Conservation (phyloP, 2,888 invertebrate genomes). For the Lysandra bellargus region DNA sequence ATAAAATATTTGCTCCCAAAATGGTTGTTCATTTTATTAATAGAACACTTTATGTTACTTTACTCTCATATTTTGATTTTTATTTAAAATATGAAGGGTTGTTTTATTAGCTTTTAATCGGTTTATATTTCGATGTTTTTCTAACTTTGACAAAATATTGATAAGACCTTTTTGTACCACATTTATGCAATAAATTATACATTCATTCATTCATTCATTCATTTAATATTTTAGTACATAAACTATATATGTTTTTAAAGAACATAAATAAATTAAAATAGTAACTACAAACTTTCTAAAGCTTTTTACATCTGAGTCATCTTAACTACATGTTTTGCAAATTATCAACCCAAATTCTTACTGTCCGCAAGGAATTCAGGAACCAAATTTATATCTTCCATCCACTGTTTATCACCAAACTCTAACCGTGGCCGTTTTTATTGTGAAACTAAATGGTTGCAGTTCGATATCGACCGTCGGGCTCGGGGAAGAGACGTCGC, state of each 20-base stretch:
- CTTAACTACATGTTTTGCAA: neutral
- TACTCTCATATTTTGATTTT: neutral
- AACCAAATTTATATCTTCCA: neutral
- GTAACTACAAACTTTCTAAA: neutral
- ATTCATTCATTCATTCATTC: no score
- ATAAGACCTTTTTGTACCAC: no score
- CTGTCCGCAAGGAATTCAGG: constrained; percentile 1
- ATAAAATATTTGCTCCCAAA: constrained; percentile 6
- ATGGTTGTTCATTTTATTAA: neutral
- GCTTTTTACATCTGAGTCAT: neutral
- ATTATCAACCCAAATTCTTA: neutral
- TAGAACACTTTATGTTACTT: neutral
- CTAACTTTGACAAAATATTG: neutral
- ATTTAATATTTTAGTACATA: no score
- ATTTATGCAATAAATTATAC: no score
- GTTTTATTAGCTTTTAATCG: no score
- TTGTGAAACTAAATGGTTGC: constrained; percentile 70
- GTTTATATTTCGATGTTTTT: neutral
- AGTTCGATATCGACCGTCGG: constrained; percentile 70
- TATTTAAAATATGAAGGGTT: neutral
- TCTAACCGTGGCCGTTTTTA: constrained; percentile 63
- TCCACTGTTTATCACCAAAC: constrained; percentile 14
- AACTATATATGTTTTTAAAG: no score
- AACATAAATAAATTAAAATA: no score
- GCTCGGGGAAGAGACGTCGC: constrained; percentile 71